Percentiles rank a stretch among this genome's conserved stretches.
Evolutionary conservation across 2,113 vertebrate species (phyloP).

Genomic region (Lamprologus callipterus): DNA sequence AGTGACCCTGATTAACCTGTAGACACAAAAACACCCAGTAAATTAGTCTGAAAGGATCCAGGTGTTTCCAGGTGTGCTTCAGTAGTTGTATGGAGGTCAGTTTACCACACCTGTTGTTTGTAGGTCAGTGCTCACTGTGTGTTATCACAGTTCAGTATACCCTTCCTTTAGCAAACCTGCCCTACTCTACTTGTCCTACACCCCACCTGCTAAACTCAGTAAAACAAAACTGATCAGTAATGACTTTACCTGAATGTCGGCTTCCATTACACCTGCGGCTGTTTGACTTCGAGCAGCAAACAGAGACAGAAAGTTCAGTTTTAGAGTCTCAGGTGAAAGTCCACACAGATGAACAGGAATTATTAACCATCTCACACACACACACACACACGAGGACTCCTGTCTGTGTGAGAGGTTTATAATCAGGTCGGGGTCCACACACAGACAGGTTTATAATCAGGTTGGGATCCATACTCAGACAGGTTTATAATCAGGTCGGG

Average conservation of each 20-base stretch:
- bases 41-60: not conserved
- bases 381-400: not conserved
- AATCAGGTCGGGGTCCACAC: no score
- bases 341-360: constrained; percentile 14
- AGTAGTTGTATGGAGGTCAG: not conserved
- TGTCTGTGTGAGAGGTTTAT: not conserved
- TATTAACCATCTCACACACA: not conserved
- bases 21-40: not conserved
- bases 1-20: not conserved
- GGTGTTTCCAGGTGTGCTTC: not conserved
- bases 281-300: not conserved
- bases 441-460: no score
- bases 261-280: constrained; percentile 2
- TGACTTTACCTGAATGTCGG: constrained; percentile 14
- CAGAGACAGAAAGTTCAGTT: not conserved
- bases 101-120: not conserved
- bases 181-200: not conserved
- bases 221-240: not conserved
- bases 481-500: no score
- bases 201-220: not conserved
- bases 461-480: no score
- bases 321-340: constrained; percentile 19
- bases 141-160: not conserved
- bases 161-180: not conserved
- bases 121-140: not conserved